Evolutionary conservation across 2,888 invertebrate genomes (phyloP).

Genomic region (Limnephilus auricula): DNA sequence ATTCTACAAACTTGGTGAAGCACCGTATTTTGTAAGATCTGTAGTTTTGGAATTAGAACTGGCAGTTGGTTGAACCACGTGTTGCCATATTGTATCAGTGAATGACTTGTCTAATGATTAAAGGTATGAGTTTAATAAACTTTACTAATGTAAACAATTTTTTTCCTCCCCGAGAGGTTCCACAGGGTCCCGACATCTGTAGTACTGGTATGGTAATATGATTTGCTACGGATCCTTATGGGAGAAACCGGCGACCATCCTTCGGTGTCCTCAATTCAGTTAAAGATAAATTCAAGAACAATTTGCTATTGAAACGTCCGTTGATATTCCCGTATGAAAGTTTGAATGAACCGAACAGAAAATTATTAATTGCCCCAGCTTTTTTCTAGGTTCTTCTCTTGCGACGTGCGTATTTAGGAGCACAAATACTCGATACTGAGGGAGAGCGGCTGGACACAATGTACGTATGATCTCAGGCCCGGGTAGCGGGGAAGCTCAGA

Average conservation of each 20-base stretch:
- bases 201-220: conserved; percentile 59
- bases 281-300: conserved; percentile 35
- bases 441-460: conserved; percentile 70
- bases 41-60: not conserved
- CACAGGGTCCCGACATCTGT: conserved; percentile 63
- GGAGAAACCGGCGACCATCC: conserved; percentile 40
- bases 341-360: conserved; percentile 75
- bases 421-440: conserved; percentile 72
- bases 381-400: conserved; percentile 78
- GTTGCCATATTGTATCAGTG: not conserved
- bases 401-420: conserved; percentile 68
- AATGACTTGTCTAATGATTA: conserved; percentile 26
- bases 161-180: conserved; percentile 66
- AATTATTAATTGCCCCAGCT: conserved; percentile 81
- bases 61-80: not conserved
- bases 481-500: conserved; percentile 67
- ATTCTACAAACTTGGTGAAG: not conserved
- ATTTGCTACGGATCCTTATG: conserved; percentile 48
- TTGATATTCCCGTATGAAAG: conserved; percentile 71
- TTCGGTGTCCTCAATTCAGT: conserved; percentile 36
- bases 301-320: conserved; percentile 23
- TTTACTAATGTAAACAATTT: conserved; percentile 66
- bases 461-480: conserved; percentile 75
- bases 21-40: not conserved
- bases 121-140: conserved; percentile 39